Percentiles rank a stretch among this genome's conserved stretches.
These are phyloP conservation scores for Sarotherodon lohbergeri DNA, from an alignment of 2,113 vertebrate genomes.

Conservation along the genomic window DNA sequence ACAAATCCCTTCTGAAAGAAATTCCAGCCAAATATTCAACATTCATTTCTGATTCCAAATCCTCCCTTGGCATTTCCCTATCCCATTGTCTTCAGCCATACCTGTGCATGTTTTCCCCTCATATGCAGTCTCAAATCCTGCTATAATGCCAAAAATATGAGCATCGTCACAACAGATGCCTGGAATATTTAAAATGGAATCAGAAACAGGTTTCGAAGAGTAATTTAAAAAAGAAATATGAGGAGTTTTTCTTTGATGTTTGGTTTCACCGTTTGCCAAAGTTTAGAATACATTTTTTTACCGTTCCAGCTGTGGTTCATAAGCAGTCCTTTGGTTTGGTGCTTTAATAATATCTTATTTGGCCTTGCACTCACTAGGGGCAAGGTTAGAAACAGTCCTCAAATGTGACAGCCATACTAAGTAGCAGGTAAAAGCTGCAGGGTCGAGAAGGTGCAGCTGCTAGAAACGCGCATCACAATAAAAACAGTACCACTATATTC, in stretches of 20 bases:
- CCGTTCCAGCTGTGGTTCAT: neutral
- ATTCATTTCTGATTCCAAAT: constrained; percentile 19
- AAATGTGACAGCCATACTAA: constrained; percentile 39
- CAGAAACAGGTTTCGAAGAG: neutral
- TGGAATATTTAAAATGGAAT: neutral
- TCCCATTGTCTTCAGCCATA: constrained; percentile 2
- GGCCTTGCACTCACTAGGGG: neutral
- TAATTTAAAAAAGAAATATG: neutral
- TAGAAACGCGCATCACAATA: constrained; percentile 23
- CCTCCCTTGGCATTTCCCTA: neutral
- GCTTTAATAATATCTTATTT: constrained; percentile 3
- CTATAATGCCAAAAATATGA: neutral
- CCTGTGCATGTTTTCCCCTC: neutral
- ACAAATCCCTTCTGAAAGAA: constrained; percentile 27
- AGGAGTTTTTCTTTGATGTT: neutral
- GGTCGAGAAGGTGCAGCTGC: constrained; percentile 19
- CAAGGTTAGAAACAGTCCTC: neutral
- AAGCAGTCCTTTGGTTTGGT: neutral
- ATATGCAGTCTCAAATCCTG: neutral
- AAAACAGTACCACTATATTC: constrained; percentile 1
- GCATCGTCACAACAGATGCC: neutral
- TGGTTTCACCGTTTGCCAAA: neutral
- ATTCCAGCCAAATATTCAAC: neutral
- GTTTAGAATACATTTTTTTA: neutral
- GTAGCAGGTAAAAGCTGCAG: constrained; percentile 30